Evolutionary conservation across 2,888 invertebrate species (phyloP), one percentile per base, ranked within the genome.

Genomic region (Callyntrura sp.): DNA sequence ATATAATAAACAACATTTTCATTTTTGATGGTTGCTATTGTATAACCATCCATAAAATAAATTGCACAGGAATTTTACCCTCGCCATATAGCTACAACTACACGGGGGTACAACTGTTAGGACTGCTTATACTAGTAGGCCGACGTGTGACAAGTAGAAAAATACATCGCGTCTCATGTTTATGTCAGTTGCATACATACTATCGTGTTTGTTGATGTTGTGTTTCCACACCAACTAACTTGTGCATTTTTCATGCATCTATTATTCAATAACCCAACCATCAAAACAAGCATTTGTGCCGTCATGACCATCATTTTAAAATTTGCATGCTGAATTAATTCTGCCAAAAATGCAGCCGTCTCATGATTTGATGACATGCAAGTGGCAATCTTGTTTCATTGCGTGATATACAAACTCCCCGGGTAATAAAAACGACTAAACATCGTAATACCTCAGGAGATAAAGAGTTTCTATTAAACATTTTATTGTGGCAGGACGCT

Each of bases 1-100:
- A 57, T 78, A 55, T 78, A 51, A 78, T 78, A 78, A 76, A 76
- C 51, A 68, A 25, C 43, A 51, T 70, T 70, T 28, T 51, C 51
- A 83, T 45, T 83, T 45, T 84, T 55, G 55, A 55, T 55, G 25
- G 14, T 14, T 55, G 0, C 17, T 78, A 76, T 78, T 45, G 78
- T 78, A 25, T 78, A 14, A 68, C 43, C 45, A 65, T 83, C 65
- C 62, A 45, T 51, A 85, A 76, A 85, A 85, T 85, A 85, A 85
- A 85, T 85, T 85, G 55, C 73, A 73, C 14, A 45, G 76, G 57
- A 51, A 85, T 81, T 81, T 43, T 43, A 81, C 17, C 55, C 45
- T 62, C 20, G 20, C 35, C 35, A 6, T 43, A 43, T 12, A 11
- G 35, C 11, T 20, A 48, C 70, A 70, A 62, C 62, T n/a, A 17